These are phyloP conservation scores for Echinops telfairi DNA, from an alignment of 2,113 vertebrate species.

Conservation along the genomic window DNA sequence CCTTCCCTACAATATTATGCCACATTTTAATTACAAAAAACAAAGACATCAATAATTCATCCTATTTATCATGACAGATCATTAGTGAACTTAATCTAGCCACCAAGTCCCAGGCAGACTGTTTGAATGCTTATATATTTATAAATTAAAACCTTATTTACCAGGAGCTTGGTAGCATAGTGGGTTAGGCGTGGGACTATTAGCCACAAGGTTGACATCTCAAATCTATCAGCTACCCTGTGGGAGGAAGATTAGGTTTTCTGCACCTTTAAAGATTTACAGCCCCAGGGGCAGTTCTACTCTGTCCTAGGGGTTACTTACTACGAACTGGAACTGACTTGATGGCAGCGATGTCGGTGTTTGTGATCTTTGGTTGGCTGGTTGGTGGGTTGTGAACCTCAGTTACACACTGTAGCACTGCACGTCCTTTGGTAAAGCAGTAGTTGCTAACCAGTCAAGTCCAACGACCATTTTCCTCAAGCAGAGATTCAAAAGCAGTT, in stretches of 20 bases:
- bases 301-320: too few species aligned
- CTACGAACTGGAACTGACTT: too few species aligned
- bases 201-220: too few species aligned
- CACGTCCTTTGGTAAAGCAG: constrained; percentile 19
- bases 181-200: too few species aligned
- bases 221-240: too few species aligned
- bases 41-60: constrained; percentile 51
- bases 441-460: neutral
- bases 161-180: too few species aligned
- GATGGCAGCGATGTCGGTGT: too few species aligned
- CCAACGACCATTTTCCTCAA: constrained; percentile 16
- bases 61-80: neutral
- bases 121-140: neutral
- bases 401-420: neutral
- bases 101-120: neutral
- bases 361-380: too few species aligned
- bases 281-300: too few species aligned
- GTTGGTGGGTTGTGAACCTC: too few species aligned
- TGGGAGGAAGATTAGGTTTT: too few species aligned
- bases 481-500: constrained; percentile 23
- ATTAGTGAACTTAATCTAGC: neutral
- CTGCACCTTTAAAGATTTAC: too few species aligned
- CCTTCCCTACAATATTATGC: neutral
- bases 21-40: constrained; percentile 60
- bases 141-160: constrained; percentile 4